Evolutionary conservation across 64 coral and sea anemone genomes (phyloP).

Genomic region (Montipora cactus): DNA sequence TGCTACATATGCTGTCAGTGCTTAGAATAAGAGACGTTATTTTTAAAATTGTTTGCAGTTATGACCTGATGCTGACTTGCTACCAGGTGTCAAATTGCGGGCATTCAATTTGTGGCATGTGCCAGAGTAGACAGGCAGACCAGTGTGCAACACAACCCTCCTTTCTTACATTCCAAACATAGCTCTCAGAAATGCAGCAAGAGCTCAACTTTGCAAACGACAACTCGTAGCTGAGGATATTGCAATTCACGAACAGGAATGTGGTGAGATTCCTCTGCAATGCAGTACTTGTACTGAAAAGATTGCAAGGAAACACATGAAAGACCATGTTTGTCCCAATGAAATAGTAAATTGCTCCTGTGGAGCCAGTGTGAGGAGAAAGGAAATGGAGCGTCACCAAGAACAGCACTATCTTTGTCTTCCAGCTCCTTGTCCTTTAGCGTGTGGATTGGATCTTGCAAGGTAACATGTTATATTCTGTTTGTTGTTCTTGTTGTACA

Average conservation of each 20-base stretch:
- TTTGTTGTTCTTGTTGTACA: too few species aligned
- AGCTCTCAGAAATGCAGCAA: constrained; percentile 21
- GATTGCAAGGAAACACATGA: too few species aligned
- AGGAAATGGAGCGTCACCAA: not conserved
- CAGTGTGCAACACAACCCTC: not conserved
- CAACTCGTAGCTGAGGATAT: not conserved
- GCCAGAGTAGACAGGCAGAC: not conserved
- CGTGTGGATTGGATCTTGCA: not conserved
- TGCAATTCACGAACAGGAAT: not conserved
- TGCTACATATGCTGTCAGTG: too few species aligned
- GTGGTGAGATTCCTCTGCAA: constrained; percentile 15
- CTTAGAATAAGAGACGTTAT: too few species aligned
- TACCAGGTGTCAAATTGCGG: not conserved
- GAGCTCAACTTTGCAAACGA: not conserved
- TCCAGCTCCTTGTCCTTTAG: not conserved
- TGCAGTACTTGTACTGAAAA: not conserved
- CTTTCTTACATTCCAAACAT: not conserved
- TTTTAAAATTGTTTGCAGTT: too few species aligned
- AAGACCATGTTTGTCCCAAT: not conserved
- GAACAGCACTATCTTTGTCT: not conserved
- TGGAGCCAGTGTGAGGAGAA: not conserved
- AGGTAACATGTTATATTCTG: not conserved
- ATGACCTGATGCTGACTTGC: constrained; percentile 2
- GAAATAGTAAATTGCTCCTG: not conserved
- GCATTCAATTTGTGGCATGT: not conserved